A percentile compares a stretch with the other conserved stretches of the same genome.
Evolutionary conservation across 2,113 vertebrate genomes (phyloP).

Genomic region (Aleadryas rufinucha): DNA sequence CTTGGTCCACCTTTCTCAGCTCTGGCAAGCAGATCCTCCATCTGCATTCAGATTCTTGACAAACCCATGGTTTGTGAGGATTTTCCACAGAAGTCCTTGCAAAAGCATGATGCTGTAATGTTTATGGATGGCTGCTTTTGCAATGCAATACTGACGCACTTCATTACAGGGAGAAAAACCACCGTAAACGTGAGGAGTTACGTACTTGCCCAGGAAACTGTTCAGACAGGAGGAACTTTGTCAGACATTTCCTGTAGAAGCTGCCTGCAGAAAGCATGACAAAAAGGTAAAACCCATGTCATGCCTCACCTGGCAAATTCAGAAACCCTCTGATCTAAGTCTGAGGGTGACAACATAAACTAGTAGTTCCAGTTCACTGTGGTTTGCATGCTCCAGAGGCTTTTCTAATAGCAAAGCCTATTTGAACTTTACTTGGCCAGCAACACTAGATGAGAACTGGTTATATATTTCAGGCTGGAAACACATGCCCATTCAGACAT

Average conservation of each 20-base stretch:
- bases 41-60: not conserved
- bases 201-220: not conserved
- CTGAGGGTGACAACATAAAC: not conserved
- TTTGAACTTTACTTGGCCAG: not conserved
- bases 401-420: not conserved
- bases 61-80: not conserved
- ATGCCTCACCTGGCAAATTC: not conserved
- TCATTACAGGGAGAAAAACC: not conserved
- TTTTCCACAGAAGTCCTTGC: not conserved
- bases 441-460: not conserved
- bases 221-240: not conserved
- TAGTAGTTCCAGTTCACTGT: not conserved
- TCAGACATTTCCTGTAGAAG: not conserved
- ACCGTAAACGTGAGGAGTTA: fast-evolving
- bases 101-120: not conserved
- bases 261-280: not conserved
- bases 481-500: not conserved
- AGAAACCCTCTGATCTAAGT: not conserved
- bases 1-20: not conserved
- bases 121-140: not conserved
- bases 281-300: not conserved
- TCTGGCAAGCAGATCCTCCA: not conserved
- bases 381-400: not conserved
- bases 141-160: not conserved
- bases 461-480: not conserved